phyloP scores from a whole-genome alignment of 2,797 vertebrate species.

The Clarias fuscus region DNA sequence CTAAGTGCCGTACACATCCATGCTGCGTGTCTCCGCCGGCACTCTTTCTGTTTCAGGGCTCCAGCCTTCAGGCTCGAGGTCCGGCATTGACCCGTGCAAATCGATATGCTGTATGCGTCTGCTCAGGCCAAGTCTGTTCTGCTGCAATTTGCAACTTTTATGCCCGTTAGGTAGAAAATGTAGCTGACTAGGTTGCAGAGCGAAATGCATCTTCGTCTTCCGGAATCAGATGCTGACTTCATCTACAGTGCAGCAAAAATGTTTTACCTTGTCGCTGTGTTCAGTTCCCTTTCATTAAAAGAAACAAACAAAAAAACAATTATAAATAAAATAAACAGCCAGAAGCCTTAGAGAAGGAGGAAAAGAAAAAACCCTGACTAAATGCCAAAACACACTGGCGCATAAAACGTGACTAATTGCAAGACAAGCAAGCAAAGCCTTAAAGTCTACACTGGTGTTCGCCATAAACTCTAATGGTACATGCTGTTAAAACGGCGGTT shows the following conservation, averaged over 20 bases:
- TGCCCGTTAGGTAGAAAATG: conserved; percentile 65
- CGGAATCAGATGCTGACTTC: conserved; percentile 41
- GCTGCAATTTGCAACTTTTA: conserved; percentile 68
- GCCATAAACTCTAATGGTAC: conserved; percentile 50
- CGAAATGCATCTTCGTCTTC: conserved; percentile 56
- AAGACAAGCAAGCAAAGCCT: conserved; percentile 35
- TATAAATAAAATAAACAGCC: conserved; percentile 45
- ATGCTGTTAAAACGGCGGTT: conserved; percentile 47
- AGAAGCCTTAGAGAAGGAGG: conserved; percentile 38
- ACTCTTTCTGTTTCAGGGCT: neutral
- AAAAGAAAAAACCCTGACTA: conserved; percentile 29
- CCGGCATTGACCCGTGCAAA: conserved; percentile 55
- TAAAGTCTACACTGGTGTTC: conserved; percentile 43
- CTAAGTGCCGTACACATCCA: conserved; percentile 8
- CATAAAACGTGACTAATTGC: conserved; percentile 62
- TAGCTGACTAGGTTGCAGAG: conserved; percentile 58
- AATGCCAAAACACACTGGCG: conserved; percentile 40
- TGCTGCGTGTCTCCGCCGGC: neutral
- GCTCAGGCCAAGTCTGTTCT: conserved; percentile 58
- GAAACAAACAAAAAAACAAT: neutral
- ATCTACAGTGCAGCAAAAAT: conserved; percentile 41
- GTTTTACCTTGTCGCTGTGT: conserved; percentile 29
- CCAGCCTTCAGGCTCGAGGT: conserved; percentile 24
- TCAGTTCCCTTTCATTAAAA: conserved; percentile 57
- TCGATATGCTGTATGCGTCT: conserved; percentile 63